phyloP scores from a whole-genome alignment of 1,140 invertebrate species.

The Lerema accius region DNA sequence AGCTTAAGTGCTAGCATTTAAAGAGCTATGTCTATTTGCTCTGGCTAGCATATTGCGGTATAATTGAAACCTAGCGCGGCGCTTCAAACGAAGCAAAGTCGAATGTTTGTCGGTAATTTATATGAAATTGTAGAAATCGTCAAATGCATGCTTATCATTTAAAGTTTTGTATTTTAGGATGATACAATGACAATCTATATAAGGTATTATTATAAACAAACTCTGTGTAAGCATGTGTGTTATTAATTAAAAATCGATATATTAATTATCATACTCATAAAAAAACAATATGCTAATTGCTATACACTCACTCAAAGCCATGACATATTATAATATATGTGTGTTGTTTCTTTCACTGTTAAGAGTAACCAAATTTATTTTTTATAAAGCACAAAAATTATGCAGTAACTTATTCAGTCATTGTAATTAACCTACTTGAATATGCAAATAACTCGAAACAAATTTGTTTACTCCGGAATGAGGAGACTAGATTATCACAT shows the following conservation, averaged over 20 bases:
- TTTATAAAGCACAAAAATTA: background rate
- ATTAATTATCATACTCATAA: no score
- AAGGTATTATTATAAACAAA: no score
- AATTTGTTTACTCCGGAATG: slow-evolving; percentile 15
- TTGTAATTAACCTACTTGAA: background rate
- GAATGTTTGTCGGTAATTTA: background rate
- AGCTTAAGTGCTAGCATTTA: background rate
- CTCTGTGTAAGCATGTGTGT: no score
- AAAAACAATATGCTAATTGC: background rate
- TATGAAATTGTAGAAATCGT: no score
- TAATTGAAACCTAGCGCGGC: slow-evolving; percentile 14
- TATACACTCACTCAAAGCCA: slow-evolving; percentile 6
- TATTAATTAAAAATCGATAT: no score
- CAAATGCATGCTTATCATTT: no score
- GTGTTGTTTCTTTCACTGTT: slow-evolving; percentile 11
- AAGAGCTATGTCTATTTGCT: slow-evolving; percentile 23
- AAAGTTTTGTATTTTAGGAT: no score
- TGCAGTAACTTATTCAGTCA: background rate
- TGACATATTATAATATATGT: slow-evolving; percentile 10
- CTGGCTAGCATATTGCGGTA: slow-evolving; percentile 23
- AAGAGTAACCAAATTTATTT: slow-evolving; percentile 27
- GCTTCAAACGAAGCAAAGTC: background rate
- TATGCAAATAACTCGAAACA: background rate
- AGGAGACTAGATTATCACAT: slow-evolving; percentile 6
- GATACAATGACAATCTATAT: no score